Evolutionary conservation across 1,140 invertebrate species (phyloP), one percentile per base, ranked within the genome.

Genomic region (Plectrocnemia conspersa): DNA sequence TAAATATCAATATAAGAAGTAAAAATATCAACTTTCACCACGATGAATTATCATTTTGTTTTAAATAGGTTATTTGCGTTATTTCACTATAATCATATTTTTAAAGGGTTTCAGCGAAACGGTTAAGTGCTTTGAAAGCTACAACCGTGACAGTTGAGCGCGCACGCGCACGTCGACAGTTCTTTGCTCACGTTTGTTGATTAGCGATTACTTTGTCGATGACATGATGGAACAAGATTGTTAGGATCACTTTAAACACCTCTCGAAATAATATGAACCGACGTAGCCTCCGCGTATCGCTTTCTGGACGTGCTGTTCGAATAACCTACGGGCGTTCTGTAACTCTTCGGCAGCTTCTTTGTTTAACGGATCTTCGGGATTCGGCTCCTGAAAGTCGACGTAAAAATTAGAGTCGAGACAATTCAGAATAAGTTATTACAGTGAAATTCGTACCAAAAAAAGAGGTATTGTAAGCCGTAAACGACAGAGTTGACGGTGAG

Each of bases 301-400:
- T 75, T 95, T 93, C 53, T 87, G 82, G 24, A 98, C 95, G 75
- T 97, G 97, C 65, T 93, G 90, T 72, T 98, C 95, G 72, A 98
- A 98, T 49, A 93, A 76, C 64, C 93, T 81, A 70, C 91, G 78
- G 72, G 97, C 97, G 66, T 85, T 93, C 70, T 96, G 93, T 50
- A 98, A 77, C 24, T 97, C 92, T 71, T 97, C 93, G 16, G 96
- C 96, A n/a, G 96, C 96, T 76, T 98, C 95, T 79, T 98, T 98
- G 71, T 98, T 98, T 49, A 98, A 70, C 21, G 95, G 96, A 79
- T 98, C 96, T 77, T 98, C 95, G 11, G 95, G 93, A 77, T 98
- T 98, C 38, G 96, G 96, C 78, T 98, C 96, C 91, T 94, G 64
- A 27, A 56, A 58, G n/a, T n/a, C n/a, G n/a, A n/a, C n/a, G n/a